Percentiles rank a stretch among this genome's conserved stretches.
Evolutionary conservation across 1,140 invertebrate species (phyloP).

Genomic region (Formica exsecta): DNA sequence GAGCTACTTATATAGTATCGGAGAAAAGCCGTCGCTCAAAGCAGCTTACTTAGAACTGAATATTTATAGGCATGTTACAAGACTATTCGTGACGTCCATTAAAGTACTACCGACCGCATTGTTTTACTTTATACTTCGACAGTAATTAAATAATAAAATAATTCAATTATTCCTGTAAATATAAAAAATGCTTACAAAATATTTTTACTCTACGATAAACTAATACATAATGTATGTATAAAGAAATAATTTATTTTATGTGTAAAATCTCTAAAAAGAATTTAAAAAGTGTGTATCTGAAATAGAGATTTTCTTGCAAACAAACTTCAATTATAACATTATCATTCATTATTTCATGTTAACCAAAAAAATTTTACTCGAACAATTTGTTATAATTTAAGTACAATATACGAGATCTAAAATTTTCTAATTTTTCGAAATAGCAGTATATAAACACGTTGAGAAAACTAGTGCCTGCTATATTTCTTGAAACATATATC

Average conservation of each 20-base stretch:
- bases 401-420: neutral
- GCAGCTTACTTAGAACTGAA: slow-evolving; percentile 54
- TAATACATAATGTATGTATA: neutral
- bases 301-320: neutral
- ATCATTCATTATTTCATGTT: neutral
- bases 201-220: neutral
- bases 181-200: neutral
- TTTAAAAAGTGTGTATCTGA: neutral
- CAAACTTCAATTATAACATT: neutral
- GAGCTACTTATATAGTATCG: slow-evolving; percentile 19
- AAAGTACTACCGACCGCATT: slow-evolving; percentile 19
- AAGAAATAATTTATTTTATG: neutral
- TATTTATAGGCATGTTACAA: slow-evolving; percentile 60
- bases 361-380: neutral
- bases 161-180: neutral
- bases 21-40: slow-evolving; percentile 33
- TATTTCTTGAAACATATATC: neutral
- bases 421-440: slow-evolving; percentile 1
- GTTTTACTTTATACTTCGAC: slow-evolving; percentile 17
- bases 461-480: neutral
- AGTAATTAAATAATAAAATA: slow-evolving; percentile 30
- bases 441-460: neutral
- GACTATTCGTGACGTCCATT: slow-evolving; percentile 40
- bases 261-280: neutral
- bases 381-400: neutral